Conservation (phyloP, 2,888 invertebrate genomes). For the Andrena bicolor region DNA sequence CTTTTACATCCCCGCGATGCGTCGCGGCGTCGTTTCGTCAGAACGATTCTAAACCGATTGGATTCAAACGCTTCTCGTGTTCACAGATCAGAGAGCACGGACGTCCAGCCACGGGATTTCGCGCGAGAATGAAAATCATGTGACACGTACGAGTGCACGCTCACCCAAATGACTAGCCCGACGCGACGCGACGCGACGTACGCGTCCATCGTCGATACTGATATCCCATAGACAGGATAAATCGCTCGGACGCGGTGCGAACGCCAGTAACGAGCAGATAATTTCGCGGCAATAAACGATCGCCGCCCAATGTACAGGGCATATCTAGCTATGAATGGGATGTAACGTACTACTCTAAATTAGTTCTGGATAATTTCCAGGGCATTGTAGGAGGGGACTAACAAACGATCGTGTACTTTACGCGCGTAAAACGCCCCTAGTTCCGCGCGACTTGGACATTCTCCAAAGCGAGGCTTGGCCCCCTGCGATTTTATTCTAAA, state of each 20-base stretch:
- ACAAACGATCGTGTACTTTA: slow-evolving; percentile 43
- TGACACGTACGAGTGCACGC: slow-evolving; percentile 15
- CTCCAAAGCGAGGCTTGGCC: slow-evolving; percentile 37
- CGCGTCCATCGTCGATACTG: slow-evolving; percentile 27
- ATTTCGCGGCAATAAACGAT: slow-evolving; percentile 50
- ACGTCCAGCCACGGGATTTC: neutral
- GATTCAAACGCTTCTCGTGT: neutral
- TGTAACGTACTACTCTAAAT: slow-evolving; percentile 48
- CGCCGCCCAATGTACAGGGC: slow-evolving; percentile 9
- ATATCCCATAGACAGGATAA: slow-evolving; percentile 24
- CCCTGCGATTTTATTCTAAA: slow-evolving; percentile 22
- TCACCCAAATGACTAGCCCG: slow-evolving; percentile 13
- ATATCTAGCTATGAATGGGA: neutral
- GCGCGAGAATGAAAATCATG: slow-evolving; percentile 17
- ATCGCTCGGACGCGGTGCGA: slow-evolving; percentile 22
- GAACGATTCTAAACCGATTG: neutral
- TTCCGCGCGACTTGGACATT: slow-evolving; percentile 47
- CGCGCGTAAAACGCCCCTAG: slow-evolving; percentile 27
- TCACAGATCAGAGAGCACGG: neutral
- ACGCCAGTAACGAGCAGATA: slow-evolving; percentile 36
- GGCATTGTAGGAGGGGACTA: slow-evolving; percentile 15
- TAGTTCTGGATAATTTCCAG: slow-evolving; percentile 63
- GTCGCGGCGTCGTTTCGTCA: neutral
- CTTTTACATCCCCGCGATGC: neutral
- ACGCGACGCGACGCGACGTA: neutral